Percentiles rank a stretch among this genome's conserved stretches.
These are phyloP conservation scores for Rhinolophus ferrumequinum DNA, from an alignment of 2,113 vertebrate species.

Conservation along the genomic window DNA sequence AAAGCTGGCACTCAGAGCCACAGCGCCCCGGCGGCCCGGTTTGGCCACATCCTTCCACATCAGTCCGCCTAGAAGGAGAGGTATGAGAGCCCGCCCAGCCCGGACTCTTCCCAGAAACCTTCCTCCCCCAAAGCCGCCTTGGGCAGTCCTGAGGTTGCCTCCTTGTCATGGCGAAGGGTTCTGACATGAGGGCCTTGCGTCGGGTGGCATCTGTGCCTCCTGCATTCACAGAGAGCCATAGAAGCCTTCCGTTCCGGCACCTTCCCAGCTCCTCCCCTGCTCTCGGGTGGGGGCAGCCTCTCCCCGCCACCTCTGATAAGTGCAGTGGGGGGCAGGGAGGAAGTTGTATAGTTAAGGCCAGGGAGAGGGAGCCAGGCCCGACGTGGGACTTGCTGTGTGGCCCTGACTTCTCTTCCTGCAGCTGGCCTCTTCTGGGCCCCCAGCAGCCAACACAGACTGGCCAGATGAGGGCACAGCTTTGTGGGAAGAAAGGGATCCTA, in stretches of 20 bases:
- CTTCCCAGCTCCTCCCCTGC: not conserved
- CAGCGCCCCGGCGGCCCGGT: too few species aligned
- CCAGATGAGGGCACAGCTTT: not conserved
- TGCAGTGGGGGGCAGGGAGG: fast-evolving
- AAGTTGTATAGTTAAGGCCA: fast-evolving
- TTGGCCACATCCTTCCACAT: not conserved
- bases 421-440: not conserved
- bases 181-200: not conserved
- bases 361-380: fast-evolving
- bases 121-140: not conserved
- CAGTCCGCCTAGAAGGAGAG: not conserved
- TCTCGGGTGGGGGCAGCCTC: not conserved
- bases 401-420: not conserved
- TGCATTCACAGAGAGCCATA: too few species aligned
- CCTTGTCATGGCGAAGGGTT: not conserved
- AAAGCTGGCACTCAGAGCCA: not conserved
- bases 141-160: not conserved
- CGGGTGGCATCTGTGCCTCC: not conserved
- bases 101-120: too few species aligned
- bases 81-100: fast-evolving
- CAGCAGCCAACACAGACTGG: not conserved
- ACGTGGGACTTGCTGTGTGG: not conserved
- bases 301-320: too few species aligned
- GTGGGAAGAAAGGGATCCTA: not conserved
- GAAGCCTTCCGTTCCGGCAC: fast-evolving